Evolutionary conservation across 2,888 invertebrate genomes (phyloP).

Genomic region (Hartigia nigra): DNA sequence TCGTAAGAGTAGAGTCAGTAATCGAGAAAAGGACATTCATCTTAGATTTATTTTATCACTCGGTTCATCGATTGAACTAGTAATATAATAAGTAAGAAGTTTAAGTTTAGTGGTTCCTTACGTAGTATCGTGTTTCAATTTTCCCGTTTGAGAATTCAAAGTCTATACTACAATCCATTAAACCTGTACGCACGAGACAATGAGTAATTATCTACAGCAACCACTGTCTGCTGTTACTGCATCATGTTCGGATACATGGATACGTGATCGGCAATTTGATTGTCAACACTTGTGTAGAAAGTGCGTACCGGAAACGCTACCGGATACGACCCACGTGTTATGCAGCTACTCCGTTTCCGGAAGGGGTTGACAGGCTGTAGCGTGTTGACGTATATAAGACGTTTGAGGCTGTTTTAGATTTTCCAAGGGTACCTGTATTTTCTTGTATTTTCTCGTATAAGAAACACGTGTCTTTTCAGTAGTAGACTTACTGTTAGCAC

Average conservation of each 20-base stretch:
- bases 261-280: constrained; percentile 23
- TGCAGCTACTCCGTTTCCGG: background rate
- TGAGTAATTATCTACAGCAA: background rate
- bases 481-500: background rate
- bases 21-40: too few relatives aligned
- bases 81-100: too few relatives aligned
- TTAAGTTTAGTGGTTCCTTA: background rate
- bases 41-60: too few relatives aligned
- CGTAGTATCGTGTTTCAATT: background rate
- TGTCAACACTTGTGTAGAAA: constrained; percentile 19
- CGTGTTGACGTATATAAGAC: background rate
- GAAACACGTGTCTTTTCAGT: background rate
- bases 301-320: constrained; percentile 12
- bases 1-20: too few relatives aligned
- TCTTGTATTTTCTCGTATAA: background rate
- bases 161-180: background rate
- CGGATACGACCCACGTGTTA: constrained; percentile 16
- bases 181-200: background rate
- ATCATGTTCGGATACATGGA: constrained; percentile 22
- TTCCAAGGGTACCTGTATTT: background rate
- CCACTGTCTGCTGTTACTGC: background rate
- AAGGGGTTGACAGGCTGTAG: background rate
- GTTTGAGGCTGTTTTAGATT: background rate
- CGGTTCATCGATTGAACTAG: too few relatives aligned
- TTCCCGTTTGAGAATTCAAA: background rate